These are phyloP conservation scores for Chaetura pelagica DNA, from an alignment of 2,113 vertebrate species.

Conservation along the genomic window DNA sequence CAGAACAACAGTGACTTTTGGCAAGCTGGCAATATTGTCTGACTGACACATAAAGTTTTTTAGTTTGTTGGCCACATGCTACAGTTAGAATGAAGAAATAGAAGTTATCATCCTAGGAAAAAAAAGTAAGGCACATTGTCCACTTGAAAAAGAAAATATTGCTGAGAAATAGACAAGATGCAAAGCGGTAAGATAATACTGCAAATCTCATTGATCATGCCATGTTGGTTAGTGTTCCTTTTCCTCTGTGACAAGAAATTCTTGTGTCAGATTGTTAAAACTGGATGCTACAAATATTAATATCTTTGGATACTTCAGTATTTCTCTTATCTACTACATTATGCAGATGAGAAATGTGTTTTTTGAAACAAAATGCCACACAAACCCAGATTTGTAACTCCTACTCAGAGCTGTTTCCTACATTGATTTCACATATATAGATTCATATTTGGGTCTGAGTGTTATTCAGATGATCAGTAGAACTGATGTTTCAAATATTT, in stretches of 20 bases:
- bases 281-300: background rate
- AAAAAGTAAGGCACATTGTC: background rate
- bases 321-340: background rate
- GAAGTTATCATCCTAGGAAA: background rate
- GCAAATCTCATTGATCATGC: rapidly evolving
- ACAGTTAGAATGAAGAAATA: background rate
- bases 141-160: background rate
- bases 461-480: background rate
- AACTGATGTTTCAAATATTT: background rate
- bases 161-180: background rate
- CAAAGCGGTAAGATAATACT: background rate
- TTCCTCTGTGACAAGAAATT: background rate
- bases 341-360: background rate
- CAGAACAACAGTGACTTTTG: background rate
- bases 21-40: background rate
- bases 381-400: background rate
- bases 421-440: background rate
- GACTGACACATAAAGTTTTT: background rate
- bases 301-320: background rate
- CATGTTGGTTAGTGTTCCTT: background rate
- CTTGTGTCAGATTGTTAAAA: background rate
- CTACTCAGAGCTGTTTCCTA: background rate
- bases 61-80: background rate
- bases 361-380: background rate
- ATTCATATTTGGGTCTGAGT: background rate